Conservation (phyloP, 2,888 invertebrate species). For the Gari tellinella region DNA sequence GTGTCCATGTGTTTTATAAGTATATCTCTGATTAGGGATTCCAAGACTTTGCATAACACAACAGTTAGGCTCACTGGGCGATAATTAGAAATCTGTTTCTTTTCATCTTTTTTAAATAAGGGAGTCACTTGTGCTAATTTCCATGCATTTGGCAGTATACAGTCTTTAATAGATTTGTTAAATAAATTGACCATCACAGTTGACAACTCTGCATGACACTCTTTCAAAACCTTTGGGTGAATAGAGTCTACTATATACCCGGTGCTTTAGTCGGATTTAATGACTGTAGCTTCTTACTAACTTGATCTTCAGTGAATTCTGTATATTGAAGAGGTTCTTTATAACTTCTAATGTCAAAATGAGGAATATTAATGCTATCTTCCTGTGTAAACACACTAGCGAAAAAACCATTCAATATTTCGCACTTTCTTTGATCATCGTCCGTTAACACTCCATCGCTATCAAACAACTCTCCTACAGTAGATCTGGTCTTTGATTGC, state of each 20-base stretch:
- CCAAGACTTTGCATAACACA: not conserved
- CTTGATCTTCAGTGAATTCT: not conserved
- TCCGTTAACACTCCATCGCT: not conserved
- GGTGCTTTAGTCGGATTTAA: not conserved
- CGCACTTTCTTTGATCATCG: not conserved
- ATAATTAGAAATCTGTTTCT: not conserved
- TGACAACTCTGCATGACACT: not conserved
- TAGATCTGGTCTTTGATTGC: not conserved
- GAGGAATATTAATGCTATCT: not conserved
- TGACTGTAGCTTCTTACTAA: not conserved
- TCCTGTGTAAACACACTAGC: not conserved
- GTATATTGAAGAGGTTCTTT: too few relatives aligned
- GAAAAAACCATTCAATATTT: not conserved
- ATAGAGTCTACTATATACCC: slow-evolving; percentile 6
- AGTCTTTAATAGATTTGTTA: not conserved
- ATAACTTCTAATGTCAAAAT: not conserved
- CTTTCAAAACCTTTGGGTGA: slow-evolving; percentile 1
- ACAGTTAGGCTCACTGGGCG: slow-evolving; percentile 10
- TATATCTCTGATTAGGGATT: slow-evolving; percentile 1
- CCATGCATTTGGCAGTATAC: not conserved
- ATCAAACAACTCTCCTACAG: not conserved
- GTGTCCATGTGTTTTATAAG: slow-evolving; percentile 1
- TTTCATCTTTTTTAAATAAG: not conserved
- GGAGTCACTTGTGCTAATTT: not conserved
- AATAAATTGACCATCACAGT: not conserved